Conservation (phyloP, 2,797 vertebrate genomes). For the Megaceryle alcyon region DNA sequence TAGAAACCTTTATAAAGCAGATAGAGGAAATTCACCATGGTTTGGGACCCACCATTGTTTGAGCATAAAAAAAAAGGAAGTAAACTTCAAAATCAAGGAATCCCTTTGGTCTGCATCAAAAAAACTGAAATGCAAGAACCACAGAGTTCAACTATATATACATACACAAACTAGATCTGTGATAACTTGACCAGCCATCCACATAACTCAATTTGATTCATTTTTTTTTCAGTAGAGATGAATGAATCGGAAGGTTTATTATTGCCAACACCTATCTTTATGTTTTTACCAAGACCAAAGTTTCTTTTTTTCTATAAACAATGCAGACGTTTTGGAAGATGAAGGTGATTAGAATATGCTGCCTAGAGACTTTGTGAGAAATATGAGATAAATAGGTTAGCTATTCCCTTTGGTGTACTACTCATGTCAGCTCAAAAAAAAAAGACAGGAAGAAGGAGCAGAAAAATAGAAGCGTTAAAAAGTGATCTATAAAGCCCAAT, state of each 20-base stretch:
- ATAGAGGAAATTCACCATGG: not conserved
- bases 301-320: not conserved
- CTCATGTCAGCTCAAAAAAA: not conserved
- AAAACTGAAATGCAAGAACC: not conserved
- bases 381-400: constrained; percentile 39
- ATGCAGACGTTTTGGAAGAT: not conserved
- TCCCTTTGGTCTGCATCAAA: not conserved
- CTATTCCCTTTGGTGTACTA: constrained; percentile 8
- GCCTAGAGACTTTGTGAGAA: constrained; percentile 1
- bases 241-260: not conserved
- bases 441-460: not conserved
- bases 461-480: not conserved
- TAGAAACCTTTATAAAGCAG: not conserved
- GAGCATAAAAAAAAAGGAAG: not conserved
- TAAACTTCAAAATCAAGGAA: not conserved
- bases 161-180: not conserved
- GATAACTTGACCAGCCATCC: not conserved
- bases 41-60: not conserved
- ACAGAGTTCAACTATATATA: not conserved
- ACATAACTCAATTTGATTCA: not conserved
- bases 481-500: not conserved
- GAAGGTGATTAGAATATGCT: not conserved
- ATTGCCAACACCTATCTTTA: not conserved
- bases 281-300: not conserved
- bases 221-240: not conserved